Conservation (phyloP, 2,113 vertebrate genomes). For the Ivindomyrus marchei region DNA sequence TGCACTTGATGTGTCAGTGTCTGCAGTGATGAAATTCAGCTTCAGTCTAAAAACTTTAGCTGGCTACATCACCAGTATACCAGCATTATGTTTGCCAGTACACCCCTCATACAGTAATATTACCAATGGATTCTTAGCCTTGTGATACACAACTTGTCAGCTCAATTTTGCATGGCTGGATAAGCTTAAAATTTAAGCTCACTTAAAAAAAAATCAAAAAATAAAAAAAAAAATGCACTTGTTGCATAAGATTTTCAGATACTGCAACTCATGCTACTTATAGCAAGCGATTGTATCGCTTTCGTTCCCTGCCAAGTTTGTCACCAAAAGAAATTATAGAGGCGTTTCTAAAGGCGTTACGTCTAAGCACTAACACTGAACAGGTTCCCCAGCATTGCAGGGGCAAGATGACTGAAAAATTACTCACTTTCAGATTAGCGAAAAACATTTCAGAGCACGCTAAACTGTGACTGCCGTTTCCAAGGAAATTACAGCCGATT, state of each 20-base stretch:
- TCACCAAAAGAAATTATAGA: neutral
- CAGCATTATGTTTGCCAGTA: neutral
- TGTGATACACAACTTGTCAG: neutral
- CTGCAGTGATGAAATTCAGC: neutral
- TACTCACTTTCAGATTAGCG: neutral
- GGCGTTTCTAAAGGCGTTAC: neutral
- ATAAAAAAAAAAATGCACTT: neutral
- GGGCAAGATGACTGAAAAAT: constrained; percentile 11
- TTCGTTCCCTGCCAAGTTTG: neutral
- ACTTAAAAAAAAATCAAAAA: neutral
- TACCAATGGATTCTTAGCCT: neutral
- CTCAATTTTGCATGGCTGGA: neutral
- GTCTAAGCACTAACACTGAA: neutral
- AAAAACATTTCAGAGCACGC: neutral
- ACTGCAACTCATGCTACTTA: neutral
- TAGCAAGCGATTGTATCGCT: neutral
- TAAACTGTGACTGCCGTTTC: constrained; percentile 9
- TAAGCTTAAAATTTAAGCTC: neutral
- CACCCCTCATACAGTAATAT: neutral
- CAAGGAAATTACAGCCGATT: neutral
- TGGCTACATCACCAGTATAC: neutral
- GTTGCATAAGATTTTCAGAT: neutral
- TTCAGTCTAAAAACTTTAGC: neutral
- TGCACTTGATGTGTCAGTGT: neutral
- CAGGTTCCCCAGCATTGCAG: constrained; percentile 24